These are phyloP conservation scores for Paramormyrops hopkinsi DNA, from an alignment of 2,797 vertebrate genomes.

Conservation along the genomic window DNA sequence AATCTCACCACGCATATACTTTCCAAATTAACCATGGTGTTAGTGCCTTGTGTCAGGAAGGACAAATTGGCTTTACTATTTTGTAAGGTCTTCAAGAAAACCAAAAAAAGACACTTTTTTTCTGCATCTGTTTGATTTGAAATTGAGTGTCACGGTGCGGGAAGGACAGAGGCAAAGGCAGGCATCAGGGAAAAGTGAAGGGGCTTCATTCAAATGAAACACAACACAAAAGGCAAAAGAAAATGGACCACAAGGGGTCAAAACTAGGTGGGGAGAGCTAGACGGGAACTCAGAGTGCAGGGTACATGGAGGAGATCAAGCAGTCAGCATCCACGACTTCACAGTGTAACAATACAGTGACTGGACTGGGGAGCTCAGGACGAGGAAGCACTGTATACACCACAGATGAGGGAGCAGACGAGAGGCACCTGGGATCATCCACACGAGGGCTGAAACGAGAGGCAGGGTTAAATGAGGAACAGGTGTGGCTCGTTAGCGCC, in stretches of 20 bases:
- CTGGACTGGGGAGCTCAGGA: not conserved
- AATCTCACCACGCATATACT: not conserved
- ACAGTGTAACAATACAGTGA: not conserved
- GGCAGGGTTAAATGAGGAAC: not conserved
- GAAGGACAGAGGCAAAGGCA: not conserved
- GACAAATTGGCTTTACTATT: not conserved
- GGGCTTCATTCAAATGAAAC: not conserved
- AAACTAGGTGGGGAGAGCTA: not conserved
- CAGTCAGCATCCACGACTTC: not conserved
- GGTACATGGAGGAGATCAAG: not conserved
- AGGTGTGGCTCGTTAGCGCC: not conserved
- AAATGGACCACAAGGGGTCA: not conserved
- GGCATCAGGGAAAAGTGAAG: not conserved
- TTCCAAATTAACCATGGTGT: not conserved
- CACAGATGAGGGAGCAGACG: not conserved
- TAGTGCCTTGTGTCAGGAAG: not conserved
- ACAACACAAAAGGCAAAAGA: not conserved
- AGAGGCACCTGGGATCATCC: not conserved
- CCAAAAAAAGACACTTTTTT: not conserved
- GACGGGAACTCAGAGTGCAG: not conserved
- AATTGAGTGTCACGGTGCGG: not conserved
- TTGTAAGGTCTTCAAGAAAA: not conserved
- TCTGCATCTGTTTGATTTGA: not conserved
- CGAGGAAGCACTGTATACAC: not conserved
- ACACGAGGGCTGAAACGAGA: not conserved